A percentile compares a stretch with the other conserved stretches of the same genome.
Conservation (phyloP, 1,140 invertebrate species). For the Pemphigus obesinymphae region DNA sequence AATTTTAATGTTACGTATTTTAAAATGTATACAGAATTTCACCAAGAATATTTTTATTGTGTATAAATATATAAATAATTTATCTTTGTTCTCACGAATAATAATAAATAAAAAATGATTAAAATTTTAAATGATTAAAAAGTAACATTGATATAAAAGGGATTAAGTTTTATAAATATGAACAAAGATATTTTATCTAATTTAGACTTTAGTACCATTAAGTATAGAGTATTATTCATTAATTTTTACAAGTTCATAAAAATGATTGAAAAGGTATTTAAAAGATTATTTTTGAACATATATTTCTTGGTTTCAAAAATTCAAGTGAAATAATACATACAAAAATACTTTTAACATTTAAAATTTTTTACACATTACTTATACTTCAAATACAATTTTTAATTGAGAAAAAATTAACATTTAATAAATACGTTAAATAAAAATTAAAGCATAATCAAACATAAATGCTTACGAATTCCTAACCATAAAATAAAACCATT, state of each 20-base stretch:
- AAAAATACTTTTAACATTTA: slow-evolving; percentile 7
- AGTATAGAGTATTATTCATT: too few relatives aligned
- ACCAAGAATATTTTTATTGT: background rate
- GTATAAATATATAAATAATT: background rate
- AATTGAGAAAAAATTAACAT: slow-evolving; percentile 23
- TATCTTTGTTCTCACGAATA: background rate
- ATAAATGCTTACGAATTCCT: background rate
- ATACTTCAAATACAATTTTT: slow-evolving; percentile 16
- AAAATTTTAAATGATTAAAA: too few relatives aligned
- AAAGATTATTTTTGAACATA: background rate
- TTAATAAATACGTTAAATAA: background rate
- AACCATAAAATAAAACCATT: slow-evolving; percentile 30
- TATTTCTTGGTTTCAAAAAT: background rate
- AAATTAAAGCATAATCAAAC: slow-evolving; percentile 2
- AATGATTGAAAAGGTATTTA: background rate
- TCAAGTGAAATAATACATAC: background rate
- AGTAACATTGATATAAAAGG: too few relatives aligned
- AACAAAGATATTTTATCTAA: too few relatives aligned
- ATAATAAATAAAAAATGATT: too few relatives aligned
- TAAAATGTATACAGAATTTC: background rate
- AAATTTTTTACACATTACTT: slow-evolving; percentile 12
- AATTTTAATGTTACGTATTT: background rate
- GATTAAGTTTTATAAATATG: too few relatives aligned
- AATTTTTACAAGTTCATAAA: background rate
- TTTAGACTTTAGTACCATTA: too few relatives aligned